Base-by-base conservation (phyloP, 2,797 vertebrate genomes). In the Melopsittacus undulatus region DNA sequence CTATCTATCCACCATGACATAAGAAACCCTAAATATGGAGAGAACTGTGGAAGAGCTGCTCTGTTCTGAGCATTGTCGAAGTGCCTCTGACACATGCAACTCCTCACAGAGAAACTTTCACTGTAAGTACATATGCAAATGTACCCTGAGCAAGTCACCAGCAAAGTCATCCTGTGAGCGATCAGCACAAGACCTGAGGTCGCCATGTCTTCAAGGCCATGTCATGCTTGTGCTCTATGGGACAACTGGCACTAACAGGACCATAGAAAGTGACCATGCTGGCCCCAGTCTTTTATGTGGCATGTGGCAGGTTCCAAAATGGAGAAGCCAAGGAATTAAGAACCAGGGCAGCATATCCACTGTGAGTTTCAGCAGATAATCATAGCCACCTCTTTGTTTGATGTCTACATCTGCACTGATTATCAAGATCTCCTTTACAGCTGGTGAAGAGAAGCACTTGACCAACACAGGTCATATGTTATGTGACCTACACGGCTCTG, bases 401-500 rank as follows among this genome's bases (percentile, higher is more conserved):
- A 18, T 49, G 32, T 15, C 57, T 61, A 3, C 19, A 43, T 57
- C 40, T 45, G 43, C 70, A 17, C 14, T 64, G 57, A 7, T 69
- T 61, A 11, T 40, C 30, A 43, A 54, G 22, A 43, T 36, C 85
- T 78, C n/a, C 40, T 21, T 63, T 42, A 22, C 2, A 78, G 42
- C 7, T 40, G 42, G 17, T 20, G 34, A 63, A 67, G 6, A 61
- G n/a, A 74, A 92, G 14, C 29, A 42, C 27, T 84, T 62, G 9
- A n/a, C 27, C 0, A 0, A 79, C 5, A 42, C 0, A 0, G 8
- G 16, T 80, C 43, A 30, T 1, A 0, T n/a, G 27, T 74, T 48
- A 34, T 1, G 0, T 36, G 32, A 8, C 74, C 22, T 49, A 5
- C 9, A 26, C 34, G 23, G 13, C 29, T 67, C 59, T 90, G 21